phyloP scores from a whole-genome alignment of 1,140 invertebrate genomes.

The Rhizoglyphus robini region DNA sequence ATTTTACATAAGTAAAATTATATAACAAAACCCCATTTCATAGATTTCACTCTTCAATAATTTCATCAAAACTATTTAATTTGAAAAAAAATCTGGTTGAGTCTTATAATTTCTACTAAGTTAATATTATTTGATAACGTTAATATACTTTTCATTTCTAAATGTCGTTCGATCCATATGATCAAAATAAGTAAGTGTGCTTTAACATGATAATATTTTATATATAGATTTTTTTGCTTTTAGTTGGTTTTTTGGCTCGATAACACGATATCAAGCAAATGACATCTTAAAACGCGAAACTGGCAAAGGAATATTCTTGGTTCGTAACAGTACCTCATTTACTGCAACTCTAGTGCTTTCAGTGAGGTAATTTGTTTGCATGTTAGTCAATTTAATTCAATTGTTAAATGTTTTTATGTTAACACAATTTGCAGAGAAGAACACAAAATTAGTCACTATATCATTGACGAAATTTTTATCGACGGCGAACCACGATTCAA shows the following conservation, averaged over 20 bases:
- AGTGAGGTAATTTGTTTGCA: conserved; percentile 56
- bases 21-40: no score
- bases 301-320: conserved; percentile 65
- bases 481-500: conserved; percentile 49
- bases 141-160: no score
- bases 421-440: conserved; percentile 54
- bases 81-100: no score
- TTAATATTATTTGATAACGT: no score
- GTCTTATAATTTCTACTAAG: no score
- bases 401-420: not conserved
- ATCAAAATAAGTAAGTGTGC: conserved; percentile 23
- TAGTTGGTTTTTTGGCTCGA: conserved; percentile 92
- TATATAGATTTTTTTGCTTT: conserved; percentile 34
- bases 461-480: conserved; percentile 75
- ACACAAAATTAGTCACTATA: conserved; percentile 92
- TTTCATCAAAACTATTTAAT: no score
- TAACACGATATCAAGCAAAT: conserved; percentile 80
- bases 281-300: conserved; percentile 78
- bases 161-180: conserved; percentile 23
- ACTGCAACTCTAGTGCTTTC: conserved; percentile 39
- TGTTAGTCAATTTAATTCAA: no score
- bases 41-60: no score
- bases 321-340: conserved; percentile 37
- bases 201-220: no score
- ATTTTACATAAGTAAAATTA: no score